Base-by-base conservation (phyloP, 1,140 invertebrate genomes). In the Philopotamus ludificatus region DNA sequence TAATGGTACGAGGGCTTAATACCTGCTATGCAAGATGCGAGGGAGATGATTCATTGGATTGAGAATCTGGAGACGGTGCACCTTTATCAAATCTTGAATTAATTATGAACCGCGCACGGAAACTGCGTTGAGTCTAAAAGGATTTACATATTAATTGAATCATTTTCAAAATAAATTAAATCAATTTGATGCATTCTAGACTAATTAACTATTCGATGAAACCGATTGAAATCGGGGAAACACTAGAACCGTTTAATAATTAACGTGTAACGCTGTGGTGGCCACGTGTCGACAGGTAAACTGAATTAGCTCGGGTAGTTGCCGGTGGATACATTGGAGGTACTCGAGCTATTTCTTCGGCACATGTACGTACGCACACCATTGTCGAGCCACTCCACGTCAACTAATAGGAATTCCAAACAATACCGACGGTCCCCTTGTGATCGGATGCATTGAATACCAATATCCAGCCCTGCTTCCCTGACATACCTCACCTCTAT, bases 381-480 rank as follows among this genome's bases (percentile, higher is more conserved):
- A 53, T 53, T 53, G 21, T 39, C 12, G 34, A 57, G 39, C 34
- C 54, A 57, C 54, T 57, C 39, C n/a, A 57, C 26, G 54, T 16
- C 18, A 57, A 57, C 54, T 57, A 57, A 57, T 57, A 57, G 54
- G 54, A 57, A 57, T 57, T 57, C 54, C 54, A 57, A 57, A 57
- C 54, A 57, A 57, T 57, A 23, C 39, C 54, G n/a, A 21, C 12
- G 28, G 54, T 57, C 39, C 54, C 54, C 34, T 42, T 42, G 28
- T 39, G 15, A 57, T 28, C 18, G 15, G 21, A 57, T 57, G 39
- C 54, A 28, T 57, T 7, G 54, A 57, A 57, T 57, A 21, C 54
- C 54, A 57, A 57, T 41, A 41, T 3, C 12, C 28, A 34, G 28
- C 28, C 12, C 28, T 12, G n/a, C n/a, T n/a, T n/a, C n/a, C n/a